Conservation (phyloP, 2,797 vertebrate genomes). For the Erpetoichthys calabaricus region DNA sequence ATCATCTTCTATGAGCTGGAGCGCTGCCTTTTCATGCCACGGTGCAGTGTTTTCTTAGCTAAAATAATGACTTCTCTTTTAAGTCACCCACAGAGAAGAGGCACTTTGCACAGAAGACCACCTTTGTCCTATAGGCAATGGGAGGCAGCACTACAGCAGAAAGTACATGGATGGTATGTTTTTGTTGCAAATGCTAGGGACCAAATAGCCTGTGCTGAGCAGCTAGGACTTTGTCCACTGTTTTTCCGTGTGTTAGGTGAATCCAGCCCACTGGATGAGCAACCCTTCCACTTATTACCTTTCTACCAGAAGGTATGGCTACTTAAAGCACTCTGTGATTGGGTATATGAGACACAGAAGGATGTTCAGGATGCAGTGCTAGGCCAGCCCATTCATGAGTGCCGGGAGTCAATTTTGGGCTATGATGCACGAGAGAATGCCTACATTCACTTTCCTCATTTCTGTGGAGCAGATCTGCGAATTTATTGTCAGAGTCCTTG, state of each 20-base stretch:
- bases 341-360: constrained; percentile 90
- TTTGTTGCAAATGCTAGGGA: constrained; percentile 61
- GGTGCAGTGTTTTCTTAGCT: constrained; percentile 80
- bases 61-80: constrained; percentile 94
- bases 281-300: constrained; percentile 75
- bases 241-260: constrained; percentile 81
- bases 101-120: constrained; percentile 71
- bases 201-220: constrained; percentile 65
- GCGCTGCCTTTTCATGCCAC: constrained; percentile 90
- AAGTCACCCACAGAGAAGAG: constrained; percentile 69
- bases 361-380: constrained; percentile 86
- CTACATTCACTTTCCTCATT: constrained; percentile 95
- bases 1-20: constrained; percentile 93
- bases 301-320: constrained; percentile 90
- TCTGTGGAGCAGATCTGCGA: constrained; percentile 88
- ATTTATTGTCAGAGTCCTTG: constrained; percentile 90
- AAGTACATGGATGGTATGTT: constrained; percentile 78
- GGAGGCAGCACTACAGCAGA: constrained; percentile 80
- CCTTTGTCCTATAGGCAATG: constrained; percentile 74
- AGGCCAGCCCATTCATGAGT: constrained; percentile 91
- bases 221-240: constrained; percentile 76
- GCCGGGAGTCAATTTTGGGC: constrained; percentile 91
- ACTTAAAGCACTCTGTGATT: constrained; percentile 88
- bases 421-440: constrained; percentile 88
- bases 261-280: constrained; percentile 73